A percentile compares a stretch with the other conserved stretches of the same genome.
These are phyloP conservation scores for Poecilia wingei DNA, from an alignment of 2,797 vertebrate genomes.

Conservation along the genomic window DNA sequence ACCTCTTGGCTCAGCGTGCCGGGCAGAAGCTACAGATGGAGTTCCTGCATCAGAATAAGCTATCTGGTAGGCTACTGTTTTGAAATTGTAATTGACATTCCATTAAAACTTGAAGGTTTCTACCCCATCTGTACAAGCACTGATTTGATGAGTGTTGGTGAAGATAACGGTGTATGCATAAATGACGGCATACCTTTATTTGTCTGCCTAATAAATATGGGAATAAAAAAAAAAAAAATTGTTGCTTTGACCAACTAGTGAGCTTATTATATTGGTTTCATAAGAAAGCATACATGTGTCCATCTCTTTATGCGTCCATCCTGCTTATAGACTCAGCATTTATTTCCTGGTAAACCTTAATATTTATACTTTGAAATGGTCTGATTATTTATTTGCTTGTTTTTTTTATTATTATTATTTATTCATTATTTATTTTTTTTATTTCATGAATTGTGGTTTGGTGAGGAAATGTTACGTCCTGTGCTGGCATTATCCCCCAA, in stretches of 20 bases:
- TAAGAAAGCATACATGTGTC: not conserved
- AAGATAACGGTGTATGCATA: too few species aligned
- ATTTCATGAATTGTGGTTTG: not conserved
- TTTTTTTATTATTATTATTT: not conserved
- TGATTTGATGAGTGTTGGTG: not conserved
- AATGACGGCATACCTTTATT: not conserved
- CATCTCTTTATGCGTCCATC: not conserved
- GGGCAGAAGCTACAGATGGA: conserved; percentile 96
- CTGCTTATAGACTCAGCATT: not conserved
- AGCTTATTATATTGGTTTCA: not conserved
- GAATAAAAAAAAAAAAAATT: not conserved
- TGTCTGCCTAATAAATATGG: not conserved
- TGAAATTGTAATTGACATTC: not conserved
- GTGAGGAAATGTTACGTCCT: too few species aligned
- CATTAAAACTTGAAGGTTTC: not conserved
- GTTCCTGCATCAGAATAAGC: conserved; percentile 95
- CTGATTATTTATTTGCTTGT: not conserved
- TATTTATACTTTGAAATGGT: not conserved
- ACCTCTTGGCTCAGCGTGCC: conserved; percentile 90
- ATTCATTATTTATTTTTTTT: not conserved
- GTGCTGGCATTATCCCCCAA: not conserved
- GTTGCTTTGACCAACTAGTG: not conserved
- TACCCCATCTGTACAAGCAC: not conserved
- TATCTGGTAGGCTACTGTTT: conserved; percentile 82
- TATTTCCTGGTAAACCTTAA: not conserved